Evolutionary conservation across 2,888 invertebrate species (phyloP), one percentile per base, ranked within the genome.

Genomic region (Gortyna flavago): DNA sequence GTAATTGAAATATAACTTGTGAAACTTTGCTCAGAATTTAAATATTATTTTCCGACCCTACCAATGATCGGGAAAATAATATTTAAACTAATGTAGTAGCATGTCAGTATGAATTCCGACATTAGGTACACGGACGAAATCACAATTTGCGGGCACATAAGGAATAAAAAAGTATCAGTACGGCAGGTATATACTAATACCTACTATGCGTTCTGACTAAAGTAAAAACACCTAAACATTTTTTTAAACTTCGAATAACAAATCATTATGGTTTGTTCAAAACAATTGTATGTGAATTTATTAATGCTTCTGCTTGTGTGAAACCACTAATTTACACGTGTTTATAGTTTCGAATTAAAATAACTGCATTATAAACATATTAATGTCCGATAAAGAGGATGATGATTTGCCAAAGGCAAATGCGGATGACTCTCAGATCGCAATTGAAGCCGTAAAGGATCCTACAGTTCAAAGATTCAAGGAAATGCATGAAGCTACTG

Each of bases 401-500:
- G 85, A 85, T 44, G 70, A 25, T 64, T 59, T 66, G 32, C n/a
- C 59, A 41, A 16, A 70, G 18, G 48, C 65, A 57, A 64, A 32
- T 38, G 29, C 59, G 54, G 54, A n/a, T 29, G 51, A 32, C 21
- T 75, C 71, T n/a, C 61, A 38, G 62, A 35, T 29, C 11, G 0
- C 44, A 44, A 32, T 72, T 61, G 64, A 74, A 64, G 38, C 7
- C 16, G 35, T 35, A 29, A 61, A 41, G 64, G n/a, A 67, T 44
- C 7, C 57, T 16, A 54, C 21, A 38, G n/a, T 3, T 54, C 72
- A 64, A 72, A 38, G 29, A 59, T 87, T 90, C 61, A 87, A 84
- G 44, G 91, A 89, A 79, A 90, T 93, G 48, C 92, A 92, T 62
- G 92, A 93, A 62, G 66, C 90, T 0, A 79, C 85, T 8, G 80